These are phyloP conservation scores for Pterophyllum scalare DNA, from an alignment of 2,113 vertebrate genomes.

Conservation along the genomic window DNA sequence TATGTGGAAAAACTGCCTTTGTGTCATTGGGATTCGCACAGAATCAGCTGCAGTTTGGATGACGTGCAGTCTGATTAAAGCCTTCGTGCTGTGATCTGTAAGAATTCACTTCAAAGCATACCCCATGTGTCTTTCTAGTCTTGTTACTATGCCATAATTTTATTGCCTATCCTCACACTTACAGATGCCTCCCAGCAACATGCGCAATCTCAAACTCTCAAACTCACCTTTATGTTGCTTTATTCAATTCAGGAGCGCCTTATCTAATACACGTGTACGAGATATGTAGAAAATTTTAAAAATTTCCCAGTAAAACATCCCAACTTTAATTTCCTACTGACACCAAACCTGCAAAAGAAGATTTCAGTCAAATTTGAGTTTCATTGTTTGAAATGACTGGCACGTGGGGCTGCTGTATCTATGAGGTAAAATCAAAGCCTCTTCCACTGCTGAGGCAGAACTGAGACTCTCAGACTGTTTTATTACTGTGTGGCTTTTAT, in stretches of 20 bases:
- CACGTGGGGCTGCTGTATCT: not conserved
- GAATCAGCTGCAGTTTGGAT: too few species aligned
- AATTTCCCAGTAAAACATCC: not conserved
- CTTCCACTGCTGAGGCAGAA: not conserved
- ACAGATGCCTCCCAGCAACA: not conserved
- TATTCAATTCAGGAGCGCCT: not conserved
- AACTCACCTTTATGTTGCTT: too few species aligned
- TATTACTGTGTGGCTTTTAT: constrained; percentile 22
- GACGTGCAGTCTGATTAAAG: not conserved
- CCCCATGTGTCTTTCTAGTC: not conserved
- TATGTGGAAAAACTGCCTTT: not conserved
- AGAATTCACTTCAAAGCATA: not conserved
- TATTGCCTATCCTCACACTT: not conserved
- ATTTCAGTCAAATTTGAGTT: not conserved
- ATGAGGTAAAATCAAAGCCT: not conserved
- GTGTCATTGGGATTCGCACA: not conserved
- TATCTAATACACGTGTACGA: not conserved
- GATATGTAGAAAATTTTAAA: too few species aligned
- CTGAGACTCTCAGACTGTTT: constrained; percentile 14
- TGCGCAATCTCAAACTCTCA: too few species aligned
- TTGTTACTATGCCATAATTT: not conserved
- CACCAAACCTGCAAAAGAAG: not conserved
- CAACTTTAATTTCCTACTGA: not conserved
- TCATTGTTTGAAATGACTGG: not conserved
- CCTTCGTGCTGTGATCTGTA: not conserved